Evolutionary conservation across 2,113 vertebrate species (phyloP), one percentile per base, ranked within the genome.

Genomic region (Stictonetta naevosa): DNA sequence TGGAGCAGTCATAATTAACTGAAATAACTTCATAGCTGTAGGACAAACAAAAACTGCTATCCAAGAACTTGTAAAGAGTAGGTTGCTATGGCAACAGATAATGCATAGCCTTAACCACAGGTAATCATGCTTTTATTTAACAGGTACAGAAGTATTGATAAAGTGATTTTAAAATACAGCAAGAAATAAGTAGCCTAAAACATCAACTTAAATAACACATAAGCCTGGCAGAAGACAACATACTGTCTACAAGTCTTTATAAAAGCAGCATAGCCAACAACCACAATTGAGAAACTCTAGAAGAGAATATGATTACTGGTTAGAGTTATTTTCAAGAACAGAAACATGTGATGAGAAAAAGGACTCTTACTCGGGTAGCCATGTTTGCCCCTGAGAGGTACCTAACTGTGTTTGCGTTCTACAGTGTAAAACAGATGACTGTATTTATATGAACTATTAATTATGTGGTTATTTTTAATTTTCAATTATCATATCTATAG

Each of bases 351-450:
- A 6, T 1, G 22, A 86, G 21, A 12, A 71, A 89, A 83, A 63
- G 16, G 13, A 28, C 11, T 88, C 31, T 89, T 69, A 76, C 67
- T 80, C 85, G 56, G 4, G 4, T 33, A 71, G 14, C 12, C 29
- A 58, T 0, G 0, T 66, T 80, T 80, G 8, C 42, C 67, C 33
- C 62, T 23, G n/a, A 63, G 20, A 60, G 42, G 11, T 25, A 73
- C 15, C 34, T 18, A 44, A 36, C 10, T n/a, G 8, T 5, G 3
- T 44, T 59, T 29, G 18, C 87, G 31, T 85, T 60, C 13, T 3
- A 31, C 7, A 28, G n/a, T 2, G 3, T 10, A 79, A 72, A 79
- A 58, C 50, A 74, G 58, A 46, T 6, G 26, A 59, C 12, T 21
- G 50, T 40, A 52, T 4, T 8, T 8, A 55, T 9, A 53, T 2